These are phyloP conservation scores for Stenotaenia linearis DNA, from an alignment of 2,888 invertebrate species.

Conservation along the genomic window DNA sequence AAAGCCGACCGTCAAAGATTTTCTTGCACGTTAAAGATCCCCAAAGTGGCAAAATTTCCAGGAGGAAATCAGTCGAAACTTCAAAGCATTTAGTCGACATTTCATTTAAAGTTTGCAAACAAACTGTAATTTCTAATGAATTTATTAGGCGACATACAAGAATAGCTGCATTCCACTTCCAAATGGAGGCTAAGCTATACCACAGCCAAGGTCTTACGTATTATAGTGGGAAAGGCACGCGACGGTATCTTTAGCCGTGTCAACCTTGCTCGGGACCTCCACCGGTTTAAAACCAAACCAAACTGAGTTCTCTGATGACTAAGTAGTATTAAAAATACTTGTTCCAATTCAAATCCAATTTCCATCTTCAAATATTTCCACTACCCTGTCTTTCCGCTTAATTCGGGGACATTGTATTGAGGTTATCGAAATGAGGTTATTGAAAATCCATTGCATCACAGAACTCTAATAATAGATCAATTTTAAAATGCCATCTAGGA, in stretches of 20 bases:
- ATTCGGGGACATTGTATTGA: neutral
- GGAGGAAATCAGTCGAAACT: too few relatives aligned
- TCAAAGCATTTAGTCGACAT: too few relatives aligned
- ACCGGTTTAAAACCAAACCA: neutral
- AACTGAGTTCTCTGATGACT: neutral
- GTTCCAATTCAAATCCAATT: neutral
- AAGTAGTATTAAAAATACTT: neutral
- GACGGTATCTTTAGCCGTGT: slow-evolving; percentile 4
- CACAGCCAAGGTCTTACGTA: slow-evolving; percentile 12
- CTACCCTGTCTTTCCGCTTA: neutral
- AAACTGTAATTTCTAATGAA: neutral
- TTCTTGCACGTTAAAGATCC: too few relatives aligned
- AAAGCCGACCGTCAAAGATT: too few relatives aligned
- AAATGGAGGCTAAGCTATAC: neutral
- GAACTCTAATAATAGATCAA: neutral
- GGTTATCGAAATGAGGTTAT: slow-evolving; percentile 7
- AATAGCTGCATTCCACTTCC: slow-evolving; percentile 10
- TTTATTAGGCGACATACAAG: neutral
- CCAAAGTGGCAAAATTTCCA: too few relatives aligned
- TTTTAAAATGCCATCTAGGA: slow-evolving; percentile 5
- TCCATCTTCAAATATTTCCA: neutral
- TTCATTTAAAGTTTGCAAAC: too few relatives aligned
- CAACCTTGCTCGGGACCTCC: slow-evolving; percentile 2
- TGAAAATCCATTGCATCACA: neutral
- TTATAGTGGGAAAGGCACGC: slow-evolving; percentile 8